Percentiles rank a stretch among this genome's conserved stretches.
Evolutionary conservation across 2,797 vertebrate genomes (phyloP).

Genomic region (Chelon auratus): DNA sequence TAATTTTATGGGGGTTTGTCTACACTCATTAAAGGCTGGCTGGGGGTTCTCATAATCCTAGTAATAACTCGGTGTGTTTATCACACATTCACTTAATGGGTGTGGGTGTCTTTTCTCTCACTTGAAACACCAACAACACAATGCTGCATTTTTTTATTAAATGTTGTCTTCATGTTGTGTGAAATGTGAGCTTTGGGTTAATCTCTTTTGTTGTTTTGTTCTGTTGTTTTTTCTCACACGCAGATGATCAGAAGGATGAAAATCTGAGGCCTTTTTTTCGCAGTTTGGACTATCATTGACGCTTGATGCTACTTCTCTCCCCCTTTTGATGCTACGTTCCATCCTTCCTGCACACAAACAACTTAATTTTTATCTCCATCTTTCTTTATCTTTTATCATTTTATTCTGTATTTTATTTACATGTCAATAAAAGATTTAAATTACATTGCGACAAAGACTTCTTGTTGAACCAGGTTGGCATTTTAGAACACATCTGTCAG

Average conservation of each 20-base stretch:
- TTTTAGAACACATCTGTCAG: not conserved
- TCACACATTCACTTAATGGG: not conserved
- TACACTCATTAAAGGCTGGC: not conserved
- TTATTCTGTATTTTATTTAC: constrained; percentile 62
- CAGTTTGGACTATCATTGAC: not conserved
- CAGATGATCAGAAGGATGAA: constrained; percentile 80
- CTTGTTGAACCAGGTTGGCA: not conserved
- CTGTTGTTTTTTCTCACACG: constrained; percentile 2
- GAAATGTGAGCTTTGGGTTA: not conserved
- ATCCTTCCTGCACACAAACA: not conserved
- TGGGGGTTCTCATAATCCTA: constrained; percentile 12
- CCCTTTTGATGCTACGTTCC: not conserved
- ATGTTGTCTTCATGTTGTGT: not conserved
- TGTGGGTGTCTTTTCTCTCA: constrained; percentile 2
- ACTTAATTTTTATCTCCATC: not conserved
- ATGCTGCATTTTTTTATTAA: not conserved
- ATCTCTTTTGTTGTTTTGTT: not conserved
- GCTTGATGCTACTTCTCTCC: not conserved
- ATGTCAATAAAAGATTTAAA: constrained; percentile 51
- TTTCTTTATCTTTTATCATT: not conserved
- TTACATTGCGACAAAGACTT: not conserved
- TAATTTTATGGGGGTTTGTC: not conserved
- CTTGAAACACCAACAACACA: not conserved
- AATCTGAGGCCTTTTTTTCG: constrained; percentile 60
- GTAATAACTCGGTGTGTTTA: constrained; percentile 10